phyloP scores from a whole-genome alignment of 2,797 vertebrate species.

The Limosa lapponica region DNA sequence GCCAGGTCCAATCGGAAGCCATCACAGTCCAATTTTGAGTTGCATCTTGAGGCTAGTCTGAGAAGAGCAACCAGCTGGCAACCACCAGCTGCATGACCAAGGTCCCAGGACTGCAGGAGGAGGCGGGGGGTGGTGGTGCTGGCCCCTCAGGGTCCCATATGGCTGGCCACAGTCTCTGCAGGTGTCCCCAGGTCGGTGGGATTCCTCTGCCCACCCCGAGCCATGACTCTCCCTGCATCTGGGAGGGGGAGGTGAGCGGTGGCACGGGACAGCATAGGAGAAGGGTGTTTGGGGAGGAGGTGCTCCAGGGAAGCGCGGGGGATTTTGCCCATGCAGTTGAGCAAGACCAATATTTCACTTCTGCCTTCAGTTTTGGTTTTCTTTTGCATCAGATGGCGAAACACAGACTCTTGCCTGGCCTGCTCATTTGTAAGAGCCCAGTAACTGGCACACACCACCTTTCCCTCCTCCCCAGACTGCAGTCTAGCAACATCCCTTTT shows the following conservation, averaged over 20 bases:
- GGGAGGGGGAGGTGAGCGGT: rapidly evolving
- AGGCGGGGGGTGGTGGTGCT: neutral
- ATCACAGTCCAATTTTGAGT: neutral
- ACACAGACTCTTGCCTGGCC: neutral
- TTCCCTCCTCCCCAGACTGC: neutral
- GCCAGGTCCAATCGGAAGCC: neutral
- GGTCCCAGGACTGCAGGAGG: neutral
- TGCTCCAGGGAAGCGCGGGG: neutral
- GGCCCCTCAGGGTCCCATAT: rapidly evolving
- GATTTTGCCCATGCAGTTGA: neutral
- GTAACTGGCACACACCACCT: neutral
- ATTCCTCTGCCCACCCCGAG: neutral
- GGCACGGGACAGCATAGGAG: rapidly evolving
- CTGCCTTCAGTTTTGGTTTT: neutral
- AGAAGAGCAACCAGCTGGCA: neutral
- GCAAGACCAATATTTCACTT: neutral
- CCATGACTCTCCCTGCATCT: neutral
- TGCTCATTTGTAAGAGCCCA: neutral
- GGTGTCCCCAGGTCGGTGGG: rapidly evolving
- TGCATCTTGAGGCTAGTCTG: neutral
- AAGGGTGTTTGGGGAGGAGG: neutral
- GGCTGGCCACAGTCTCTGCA: neutral
- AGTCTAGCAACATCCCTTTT: neutral
- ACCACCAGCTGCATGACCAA: rapidly evolving
- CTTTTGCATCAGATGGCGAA: neutral